These are phyloP conservation scores for Melanaphis sacchari DNA, from an alignment of 1,140 invertebrate genomes.

Conservation along the genomic window DNA sequence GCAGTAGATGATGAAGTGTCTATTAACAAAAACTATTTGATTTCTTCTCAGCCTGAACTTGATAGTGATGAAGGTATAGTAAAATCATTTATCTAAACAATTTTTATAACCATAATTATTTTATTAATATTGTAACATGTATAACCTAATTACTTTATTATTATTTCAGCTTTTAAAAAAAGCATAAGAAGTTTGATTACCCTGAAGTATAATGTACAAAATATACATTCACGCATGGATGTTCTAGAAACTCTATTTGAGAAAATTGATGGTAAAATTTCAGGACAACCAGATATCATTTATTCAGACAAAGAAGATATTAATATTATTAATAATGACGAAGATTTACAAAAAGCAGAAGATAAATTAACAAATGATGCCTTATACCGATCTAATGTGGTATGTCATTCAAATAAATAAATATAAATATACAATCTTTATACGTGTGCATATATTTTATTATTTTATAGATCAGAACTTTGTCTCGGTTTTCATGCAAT, in stretches of 20 bases:
- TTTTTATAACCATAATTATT: too few species aligned
- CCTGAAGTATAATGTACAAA: background rate
- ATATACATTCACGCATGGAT: background rate
- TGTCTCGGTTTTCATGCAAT: background rate
- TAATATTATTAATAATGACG: background rate
- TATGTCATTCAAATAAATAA: background rate
- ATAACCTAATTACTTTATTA: too few species aligned
- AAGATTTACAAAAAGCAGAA: background rate
- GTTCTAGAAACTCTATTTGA: background rate
- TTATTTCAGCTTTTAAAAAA: too few species aligned
- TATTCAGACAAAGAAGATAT: background rate
- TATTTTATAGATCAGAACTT: background rate
- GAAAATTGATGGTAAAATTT: background rate
- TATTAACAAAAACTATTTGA: too few species aligned
- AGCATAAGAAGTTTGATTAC: background rate
- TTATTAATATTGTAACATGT: too few species aligned
- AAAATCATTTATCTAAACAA: too few species aligned
- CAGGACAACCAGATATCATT: background rate
- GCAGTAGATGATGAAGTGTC: too few species aligned
- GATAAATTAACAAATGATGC: background rate
- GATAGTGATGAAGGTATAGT: too few species aligned
- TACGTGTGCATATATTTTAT: background rate
- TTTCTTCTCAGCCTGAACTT: too few species aligned
- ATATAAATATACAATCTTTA: background rate
- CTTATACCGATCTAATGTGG: background rate